A percentile compares a stretch with the other conserved stretches of the same genome.
Conservation (phyloP, 2,113 vertebrate genomes). For the Callospermophilus lateralis region DNA sequence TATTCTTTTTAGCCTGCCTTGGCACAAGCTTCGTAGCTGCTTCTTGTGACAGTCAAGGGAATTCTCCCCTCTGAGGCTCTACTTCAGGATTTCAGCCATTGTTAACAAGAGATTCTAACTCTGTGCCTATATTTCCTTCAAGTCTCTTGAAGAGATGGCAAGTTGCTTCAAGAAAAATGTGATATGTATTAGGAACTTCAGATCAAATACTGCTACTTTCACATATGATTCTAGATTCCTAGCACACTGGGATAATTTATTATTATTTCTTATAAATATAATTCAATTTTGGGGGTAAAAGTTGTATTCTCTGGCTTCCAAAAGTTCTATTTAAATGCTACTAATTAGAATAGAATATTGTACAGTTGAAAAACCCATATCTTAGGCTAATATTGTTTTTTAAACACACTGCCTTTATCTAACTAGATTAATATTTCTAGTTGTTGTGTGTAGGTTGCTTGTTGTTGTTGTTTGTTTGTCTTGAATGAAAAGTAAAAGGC, state of each 20-base stretch:
- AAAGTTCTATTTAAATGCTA: conserved; percentile 40
- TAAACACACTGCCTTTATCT: neutral
- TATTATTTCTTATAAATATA: conserved; percentile 46
- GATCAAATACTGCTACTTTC: neutral
- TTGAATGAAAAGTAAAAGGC: conserved; percentile 21
- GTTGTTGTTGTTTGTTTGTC: neutral
- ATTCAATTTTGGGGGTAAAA: conserved; percentile 10
- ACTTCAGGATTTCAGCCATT: neutral
- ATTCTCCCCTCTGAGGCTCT: neutral
- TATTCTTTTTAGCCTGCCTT: neutral
- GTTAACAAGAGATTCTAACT: neutral
- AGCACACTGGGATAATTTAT: conserved; percentile 17
- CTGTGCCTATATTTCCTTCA: neutral
- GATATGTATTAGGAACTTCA: neutral
- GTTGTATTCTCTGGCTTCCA: conserved; percentile 12
- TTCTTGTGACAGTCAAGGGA: neutral
- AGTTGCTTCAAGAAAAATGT: conserved; percentile 9
- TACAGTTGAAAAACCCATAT: neutral
- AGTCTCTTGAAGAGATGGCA: neutral
- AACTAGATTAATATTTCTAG: conserved; percentile 26
- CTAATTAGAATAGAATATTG: conserved; percentile 9
- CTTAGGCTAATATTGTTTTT: conserved; percentile 43
- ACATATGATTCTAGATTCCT: neutral
- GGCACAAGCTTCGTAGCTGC: neutral
- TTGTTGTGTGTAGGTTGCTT: neutral